Percentiles rank a stretch among this genome's conserved stretches.
Conservation (phyloP, 92 coral and sea anemone genomes). For the Bergia sp. region DNA sequence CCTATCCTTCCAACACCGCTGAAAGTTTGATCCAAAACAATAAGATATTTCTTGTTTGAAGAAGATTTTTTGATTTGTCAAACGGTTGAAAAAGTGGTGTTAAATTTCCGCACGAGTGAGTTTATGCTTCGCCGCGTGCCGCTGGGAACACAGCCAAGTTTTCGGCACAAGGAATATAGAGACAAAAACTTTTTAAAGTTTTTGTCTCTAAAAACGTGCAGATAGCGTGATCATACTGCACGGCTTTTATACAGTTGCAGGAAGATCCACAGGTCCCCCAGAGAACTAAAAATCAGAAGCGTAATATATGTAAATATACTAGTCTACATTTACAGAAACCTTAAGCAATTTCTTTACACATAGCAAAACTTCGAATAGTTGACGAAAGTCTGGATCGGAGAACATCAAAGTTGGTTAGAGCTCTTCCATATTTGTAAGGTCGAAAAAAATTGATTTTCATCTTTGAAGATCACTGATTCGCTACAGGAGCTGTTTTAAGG, state of each 20-base stretch:
- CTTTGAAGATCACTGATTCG: background rate
- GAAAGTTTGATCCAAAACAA: background rate
- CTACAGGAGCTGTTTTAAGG: background rate
- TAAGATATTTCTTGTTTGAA: background rate
- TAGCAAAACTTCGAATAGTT: no score
- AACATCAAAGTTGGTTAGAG: background rate
- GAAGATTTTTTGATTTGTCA: background rate
- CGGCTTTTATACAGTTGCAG: background rate
- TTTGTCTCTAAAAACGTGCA: background rate
- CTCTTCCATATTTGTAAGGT: background rate
- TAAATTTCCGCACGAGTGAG: background rate
- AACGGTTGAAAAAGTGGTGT: background rate
- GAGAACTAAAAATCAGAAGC: background rate
- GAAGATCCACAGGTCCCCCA: background rate
- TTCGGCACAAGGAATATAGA: background rate
- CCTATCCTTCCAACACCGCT: background rate
- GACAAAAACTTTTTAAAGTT: background rate
- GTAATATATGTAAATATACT: no score
- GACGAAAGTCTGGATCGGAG: no score
- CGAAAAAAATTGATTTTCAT: background rate
- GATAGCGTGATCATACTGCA: background rate
- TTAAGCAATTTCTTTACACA: no score
- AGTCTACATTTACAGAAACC: no score
- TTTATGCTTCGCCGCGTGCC: constrained; percentile 2
- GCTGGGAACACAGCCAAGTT: background rate